Base-by-base conservation (phyloP, 2,888 invertebrate genomes). In the Lycia hirtaria region DNA sequence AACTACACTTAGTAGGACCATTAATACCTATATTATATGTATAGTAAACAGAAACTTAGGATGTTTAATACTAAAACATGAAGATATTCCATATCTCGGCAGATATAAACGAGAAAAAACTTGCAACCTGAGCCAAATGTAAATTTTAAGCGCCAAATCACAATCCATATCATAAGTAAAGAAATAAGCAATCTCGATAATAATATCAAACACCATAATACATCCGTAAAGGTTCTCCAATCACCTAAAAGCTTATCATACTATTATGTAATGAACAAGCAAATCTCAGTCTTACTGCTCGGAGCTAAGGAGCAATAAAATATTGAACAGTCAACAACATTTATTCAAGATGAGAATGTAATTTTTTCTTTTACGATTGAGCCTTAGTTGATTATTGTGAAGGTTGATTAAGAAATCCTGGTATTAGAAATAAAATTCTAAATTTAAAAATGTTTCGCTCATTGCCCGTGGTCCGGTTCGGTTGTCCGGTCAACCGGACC, bases 151-250 rank as follows among this genome's bases (percentile, higher is more conserved):
- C 17, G n/a, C 17, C 5, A 14, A 15, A 15, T 2, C 38, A 32
- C 40, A 10, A n/a, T n/a, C 6, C 28, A 28, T 28, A 33, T 35
- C 26, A 17, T 48, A 43, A 20, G 22, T 48, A 43, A 20, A 37
- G 12, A 50, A 37, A 50, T 37, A 37, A 38, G 3, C 51, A 17
- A 51, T 56, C n/a, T 47, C 51, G 40, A 35, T 45, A 56, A 44
- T 38, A 2, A 44, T 24, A 50, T 45, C 50, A 51, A 45, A 51
- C 50, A 38, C 37, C 30, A 51, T 56, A 50, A 56, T 47, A 47
- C 26, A 9, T 32, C 24, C 30, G 30, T 38, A 40, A 51, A 45
- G 45, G 43, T 50, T 40, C 9, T 3, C 40, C 49, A 56, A 45
- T 50, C 30, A 30, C 37, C 37, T 50, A 50, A 56, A 50, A 50